These are phyloP conservation scores for Rhingia campestris DNA, from an alignment of 2,888 invertebrate genomes.

Conservation along the genomic window DNA sequence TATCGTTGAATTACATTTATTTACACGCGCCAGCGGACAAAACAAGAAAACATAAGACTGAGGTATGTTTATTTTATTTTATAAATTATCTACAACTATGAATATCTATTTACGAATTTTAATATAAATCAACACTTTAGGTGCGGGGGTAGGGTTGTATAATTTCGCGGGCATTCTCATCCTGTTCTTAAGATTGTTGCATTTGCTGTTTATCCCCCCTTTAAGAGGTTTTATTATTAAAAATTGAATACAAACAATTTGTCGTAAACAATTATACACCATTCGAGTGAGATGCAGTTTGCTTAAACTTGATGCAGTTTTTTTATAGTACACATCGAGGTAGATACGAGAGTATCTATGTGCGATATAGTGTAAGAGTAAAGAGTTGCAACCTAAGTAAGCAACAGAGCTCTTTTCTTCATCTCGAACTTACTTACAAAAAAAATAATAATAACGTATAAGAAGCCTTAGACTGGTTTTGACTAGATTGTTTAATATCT, in stretches of 20 bases:
- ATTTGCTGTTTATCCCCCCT: background rate
- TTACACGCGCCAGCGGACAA: conserved; percentile 76
- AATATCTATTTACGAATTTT: background rate
- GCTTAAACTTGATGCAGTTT: conserved; percentile 43
- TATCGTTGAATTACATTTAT: conserved; percentile 46
- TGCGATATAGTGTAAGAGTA: conserved; percentile 26
- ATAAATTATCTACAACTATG: too few species aligned
- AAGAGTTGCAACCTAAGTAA: conserved; percentile 54
- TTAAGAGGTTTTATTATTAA: conserved; percentile 8
- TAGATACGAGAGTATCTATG: conserved; percentile 33
- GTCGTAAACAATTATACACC: conserved; percentile 47
- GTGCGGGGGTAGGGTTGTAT: background rate
- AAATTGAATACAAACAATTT: conserved; percentile 33
- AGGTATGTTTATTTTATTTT: conserved; percentile 77
- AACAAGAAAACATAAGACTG: conserved; percentile 82
- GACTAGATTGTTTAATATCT: conserved; percentile 55
- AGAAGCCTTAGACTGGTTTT: conserved; percentile 68
- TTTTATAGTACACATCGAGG: background rate
- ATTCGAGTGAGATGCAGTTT: conserved; percentile 19
- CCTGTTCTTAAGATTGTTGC: conserved; percentile 2
- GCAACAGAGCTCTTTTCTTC: conserved; percentile 56
- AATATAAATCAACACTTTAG: background rate
- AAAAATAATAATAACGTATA: conserved; percentile 31
- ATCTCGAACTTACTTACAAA: conserved; percentile 11
- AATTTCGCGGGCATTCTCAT: conserved; percentile 11